phyloP scores from a whole-genome alignment of 2,797 vertebrate species.

The Sebastes elongatus region DNA sequence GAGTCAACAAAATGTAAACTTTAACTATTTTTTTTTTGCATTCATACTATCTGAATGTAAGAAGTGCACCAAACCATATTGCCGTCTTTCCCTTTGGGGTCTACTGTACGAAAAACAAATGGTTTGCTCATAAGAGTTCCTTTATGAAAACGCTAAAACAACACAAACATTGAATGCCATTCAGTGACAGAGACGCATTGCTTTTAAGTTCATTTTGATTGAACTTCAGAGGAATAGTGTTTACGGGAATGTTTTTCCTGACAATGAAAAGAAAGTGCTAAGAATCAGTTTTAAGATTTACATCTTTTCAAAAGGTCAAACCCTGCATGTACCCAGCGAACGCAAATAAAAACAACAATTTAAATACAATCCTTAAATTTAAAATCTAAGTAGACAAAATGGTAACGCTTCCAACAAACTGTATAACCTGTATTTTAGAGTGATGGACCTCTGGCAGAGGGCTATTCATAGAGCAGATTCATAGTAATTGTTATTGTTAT shows the following conservation, averaged over 20 bases:
- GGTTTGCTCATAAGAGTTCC: neutral
- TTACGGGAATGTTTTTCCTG: neutral
- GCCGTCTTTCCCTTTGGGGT: neutral
- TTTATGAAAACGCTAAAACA: neutral
- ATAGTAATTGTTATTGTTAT: neutral
- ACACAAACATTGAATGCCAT: neutral
- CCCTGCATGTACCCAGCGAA: neutral
- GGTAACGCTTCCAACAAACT: slow-evolving; percentile 2
- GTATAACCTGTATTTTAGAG: slow-evolving; percentile 10
- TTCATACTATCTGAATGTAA: neutral
- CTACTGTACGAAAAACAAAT: neutral
- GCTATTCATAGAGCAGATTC: slow-evolving; percentile 1
- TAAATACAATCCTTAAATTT: neutral
- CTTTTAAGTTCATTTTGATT: slow-evolving; percentile 1
- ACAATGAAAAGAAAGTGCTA: neutral
- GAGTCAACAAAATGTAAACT: neutral
- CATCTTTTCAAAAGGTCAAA: neutral
- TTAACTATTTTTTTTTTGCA: neutral
- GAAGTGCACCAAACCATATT: neutral
- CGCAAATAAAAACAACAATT: neutral
- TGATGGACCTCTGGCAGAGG: slow-evolving; percentile 17
- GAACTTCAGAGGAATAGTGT: neutral
- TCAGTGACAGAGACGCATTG: neutral
- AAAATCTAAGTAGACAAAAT: neutral
- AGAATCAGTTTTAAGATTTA: neutral